phyloP scores from a whole-genome alignment of 2,888 invertebrate species.

The Ennomos quercinarius region DNA sequence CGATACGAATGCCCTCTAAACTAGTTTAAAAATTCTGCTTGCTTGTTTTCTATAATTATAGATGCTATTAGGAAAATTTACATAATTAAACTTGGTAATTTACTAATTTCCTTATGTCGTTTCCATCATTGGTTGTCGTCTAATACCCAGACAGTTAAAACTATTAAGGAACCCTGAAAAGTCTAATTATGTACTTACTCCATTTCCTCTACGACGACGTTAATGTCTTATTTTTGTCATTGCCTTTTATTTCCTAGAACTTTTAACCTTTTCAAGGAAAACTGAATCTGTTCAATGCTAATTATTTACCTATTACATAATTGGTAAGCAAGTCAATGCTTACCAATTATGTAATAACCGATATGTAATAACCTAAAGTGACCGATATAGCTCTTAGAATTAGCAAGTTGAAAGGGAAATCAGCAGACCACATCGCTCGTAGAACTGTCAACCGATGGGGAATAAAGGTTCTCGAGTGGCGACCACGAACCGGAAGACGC shows the following conservation, averaged over 20 bases:
- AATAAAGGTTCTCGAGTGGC: too few relatives aligned
- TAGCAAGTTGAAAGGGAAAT: too few relatives aligned
- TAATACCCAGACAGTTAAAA: not conserved
- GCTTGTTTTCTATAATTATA: too few relatives aligned
- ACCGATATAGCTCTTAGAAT: too few relatives aligned
- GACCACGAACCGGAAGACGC: too few relatives aligned
- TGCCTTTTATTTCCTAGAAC: constrained; percentile 13
- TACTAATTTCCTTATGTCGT: not conserved
- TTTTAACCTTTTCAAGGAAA: constrained; percentile 4
- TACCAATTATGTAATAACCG: too few relatives aligned
- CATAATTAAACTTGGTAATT: not conserved
- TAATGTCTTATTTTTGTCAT: constrained; percentile 23
- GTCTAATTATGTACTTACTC: constrained; percentile 10
- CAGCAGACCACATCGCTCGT: too few relatives aligned
- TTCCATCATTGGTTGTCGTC: not conserved
- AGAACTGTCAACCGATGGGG: too few relatives aligned
- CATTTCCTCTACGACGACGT: constrained; percentile 13
- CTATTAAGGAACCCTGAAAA: constrained; percentile 6
- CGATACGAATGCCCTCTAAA: not conserved
- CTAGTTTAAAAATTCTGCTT: not conserved
- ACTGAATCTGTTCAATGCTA: constrained; percentile 3
- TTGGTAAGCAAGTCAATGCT: too few relatives aligned
- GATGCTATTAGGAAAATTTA: not conserved
- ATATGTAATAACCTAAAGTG: too few relatives aligned
- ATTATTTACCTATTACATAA: not conserved